Percentiles rank a stretch among this genome's conserved stretches.
Conservation (phyloP, 2,888 invertebrate species). For the Creontiades dilutus region DNA sequence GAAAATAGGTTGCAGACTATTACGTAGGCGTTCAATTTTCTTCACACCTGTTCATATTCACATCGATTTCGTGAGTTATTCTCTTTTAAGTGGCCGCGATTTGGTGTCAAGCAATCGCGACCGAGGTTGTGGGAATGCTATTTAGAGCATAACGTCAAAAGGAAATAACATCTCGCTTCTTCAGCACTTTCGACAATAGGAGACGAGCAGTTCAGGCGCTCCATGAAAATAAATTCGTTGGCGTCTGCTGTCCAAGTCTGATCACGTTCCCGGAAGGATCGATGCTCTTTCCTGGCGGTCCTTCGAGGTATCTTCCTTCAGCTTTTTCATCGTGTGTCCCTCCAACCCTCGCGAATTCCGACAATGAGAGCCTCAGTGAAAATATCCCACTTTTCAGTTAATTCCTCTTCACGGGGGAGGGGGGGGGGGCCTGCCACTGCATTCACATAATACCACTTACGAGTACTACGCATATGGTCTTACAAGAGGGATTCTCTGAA, state of each 20-base stretch:
- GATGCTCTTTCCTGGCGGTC: conserved; percentile 13
- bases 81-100: too few species aligned
- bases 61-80: too few species aligned
- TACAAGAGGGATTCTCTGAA: too few species aligned
- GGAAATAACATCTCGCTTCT: conserved; percentile 25
- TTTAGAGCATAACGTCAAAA: conserved; percentile 22
- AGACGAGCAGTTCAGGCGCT: conserved; percentile 12
- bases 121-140: background rate
- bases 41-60: too few species aligned
- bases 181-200: conserved; percentile 25
- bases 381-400: too few species aligned
- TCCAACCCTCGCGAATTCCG: conserved; percentile 7
- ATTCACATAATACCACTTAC: too few species aligned
- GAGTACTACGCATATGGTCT: too few species aligned
- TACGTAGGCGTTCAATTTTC: too few species aligned
- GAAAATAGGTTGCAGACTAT: too few species aligned
- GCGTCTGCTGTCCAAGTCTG: conserved; percentile 29
- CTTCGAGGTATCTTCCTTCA: background rate
- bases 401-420: too few species aligned
- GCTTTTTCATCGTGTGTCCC: background rate
- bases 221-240: conserved; percentile 35
- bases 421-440: too few species aligned
- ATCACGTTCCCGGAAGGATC: conserved; percentile 39
- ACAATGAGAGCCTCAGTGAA: background rate
- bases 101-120: background rate